phyloP scores from a whole-genome alignment of 2,888 invertebrate species.

The Microctonus brassicae region DNA sequence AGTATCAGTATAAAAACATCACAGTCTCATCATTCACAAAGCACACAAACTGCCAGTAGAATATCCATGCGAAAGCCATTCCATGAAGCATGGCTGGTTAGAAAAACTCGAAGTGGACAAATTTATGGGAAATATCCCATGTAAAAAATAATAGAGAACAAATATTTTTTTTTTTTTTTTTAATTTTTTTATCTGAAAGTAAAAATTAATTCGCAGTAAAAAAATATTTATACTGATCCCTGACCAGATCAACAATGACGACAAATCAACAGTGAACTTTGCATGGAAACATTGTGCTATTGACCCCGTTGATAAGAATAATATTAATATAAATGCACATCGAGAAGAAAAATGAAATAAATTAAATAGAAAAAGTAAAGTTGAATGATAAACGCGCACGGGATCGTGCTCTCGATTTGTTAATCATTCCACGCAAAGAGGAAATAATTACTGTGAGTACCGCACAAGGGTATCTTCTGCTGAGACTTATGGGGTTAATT shows the following conservation, averaged over 20 bases:
- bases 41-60: conserved; percentile 47
- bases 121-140: conserved; percentile 58
- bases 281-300: conserved; percentile 1
- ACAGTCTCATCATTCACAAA: conserved; percentile 46
- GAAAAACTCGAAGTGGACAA: conserved; percentile 58
- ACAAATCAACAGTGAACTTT: conserved; percentile 3
- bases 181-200: too few species aligned
- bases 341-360: not conserved
- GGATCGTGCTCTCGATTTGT: conserved; percentile 16
- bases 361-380: not conserved
- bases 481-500: not conserved
- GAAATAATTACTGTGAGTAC: not conserved
- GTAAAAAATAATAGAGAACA: conserved; percentile 27
- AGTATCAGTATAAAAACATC: not conserved
- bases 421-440: not conserved
- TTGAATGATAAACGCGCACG: not conserved
- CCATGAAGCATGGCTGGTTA: conserved; percentile 51
- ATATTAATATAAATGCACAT: not conserved
- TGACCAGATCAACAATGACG: not conserved
- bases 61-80: not conserved
- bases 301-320: conserved; percentile 2
- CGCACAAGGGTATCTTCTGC: not conserved
- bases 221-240: not conserved
- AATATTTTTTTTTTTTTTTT: too few species aligned
- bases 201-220: not conserved